Evolutionary conservation across 2,888 invertebrate genomes (phyloP), one percentile per base, ranked within the genome.

Genomic region (Capitulum mitella): DNA sequence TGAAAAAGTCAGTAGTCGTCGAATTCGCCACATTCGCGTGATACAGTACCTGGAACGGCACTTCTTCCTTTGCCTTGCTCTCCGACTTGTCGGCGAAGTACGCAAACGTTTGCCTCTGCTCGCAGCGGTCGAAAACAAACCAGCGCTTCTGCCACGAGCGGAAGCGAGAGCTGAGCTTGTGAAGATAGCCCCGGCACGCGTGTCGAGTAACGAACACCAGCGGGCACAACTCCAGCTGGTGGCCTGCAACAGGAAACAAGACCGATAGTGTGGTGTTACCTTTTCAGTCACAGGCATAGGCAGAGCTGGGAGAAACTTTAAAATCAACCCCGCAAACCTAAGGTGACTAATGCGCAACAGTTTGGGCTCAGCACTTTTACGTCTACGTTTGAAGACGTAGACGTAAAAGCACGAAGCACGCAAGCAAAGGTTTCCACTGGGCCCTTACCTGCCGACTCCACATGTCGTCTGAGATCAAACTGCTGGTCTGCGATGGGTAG

Each of bases 51-150:
- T 94, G 93, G 86, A 95, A 96, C 86, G 94, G 94, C 80, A 94
- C 92, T 77, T 94, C 94, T 79, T 97, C 97, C 79, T 95, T 89
- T 26, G 93, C 90, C 85, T 96, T 97, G 83, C 92, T 92, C 86
- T 96, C 95, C 83, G 90, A 91, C 86, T 93, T 93, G 87, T 97
- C 96, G 83, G 92, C 91, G 87, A 93, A 98, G 88, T 97, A 98
- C 81, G 95, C 91, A 82, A 98, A 90, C 79, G 94, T 93, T 85
- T 93, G 92, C 85, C 93, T 91, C 84, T 91, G 91, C 16, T 37
- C 14, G 46, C 79, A 76, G 81, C 97, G 89, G 86, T 98, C 97
- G 86, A 98, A 94, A 84, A 97, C 95, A 88, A 98, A 98, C 97
- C 97, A 98, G 83, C 93, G 90, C 85, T 94, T 92, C 85, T 95